Evolutionary conservation across 1,140 invertebrate species (phyloP).

Genomic region (Saccostrea cuccullata): DNA sequence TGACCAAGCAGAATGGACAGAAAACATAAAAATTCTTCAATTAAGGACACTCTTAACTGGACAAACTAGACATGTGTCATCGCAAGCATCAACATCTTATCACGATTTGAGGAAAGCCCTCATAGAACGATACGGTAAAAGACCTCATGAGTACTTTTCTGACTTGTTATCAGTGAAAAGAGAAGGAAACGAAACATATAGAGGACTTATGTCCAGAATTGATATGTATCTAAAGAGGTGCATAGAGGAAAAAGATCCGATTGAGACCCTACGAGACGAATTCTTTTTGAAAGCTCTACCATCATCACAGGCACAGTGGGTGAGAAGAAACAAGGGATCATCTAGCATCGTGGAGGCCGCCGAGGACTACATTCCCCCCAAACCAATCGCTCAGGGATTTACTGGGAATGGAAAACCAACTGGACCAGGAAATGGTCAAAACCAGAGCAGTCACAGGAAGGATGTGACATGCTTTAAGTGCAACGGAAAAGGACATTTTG

Average conservation of each 20-base stretch:
- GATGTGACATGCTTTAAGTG: conserved; percentile 29
- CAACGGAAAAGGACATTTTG: conserved; percentile 34
- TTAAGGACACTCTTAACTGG: conserved; percentile 39
- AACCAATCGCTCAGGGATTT: background rate
- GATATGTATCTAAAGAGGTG: background rate
- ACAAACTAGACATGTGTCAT: conserved; percentile 10
- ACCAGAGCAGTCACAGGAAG: background rate
- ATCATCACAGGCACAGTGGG: conserved; percentile 30
- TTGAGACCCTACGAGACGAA: background rate
- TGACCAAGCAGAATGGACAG: conserved; percentile 27
- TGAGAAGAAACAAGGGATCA: conserved; percentile 39
- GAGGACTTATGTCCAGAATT: background rate
- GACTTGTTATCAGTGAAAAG: conserved; percentile 8
- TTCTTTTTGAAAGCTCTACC: conserved; percentile 35
- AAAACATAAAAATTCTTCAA: conserved; percentile 36
- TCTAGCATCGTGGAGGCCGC: conserved; percentile 21
- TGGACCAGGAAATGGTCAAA: background rate
- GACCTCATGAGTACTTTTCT: conserved; percentile 40
- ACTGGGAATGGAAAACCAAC: background rate
- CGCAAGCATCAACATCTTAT: background rate
- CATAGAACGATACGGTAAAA: conserved; percentile 34
- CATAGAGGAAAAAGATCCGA: conserved; percentile 16
- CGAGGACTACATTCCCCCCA: conserved; percentile 41
- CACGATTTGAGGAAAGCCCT: conserved; percentile 37
- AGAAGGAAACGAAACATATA: conserved; percentile 34